Evolutionary conservation across 2,888 invertebrate species (phyloP), one percentile per base, ranked within the genome.

Genomic region (Oligia fasciuncula): DNA sequence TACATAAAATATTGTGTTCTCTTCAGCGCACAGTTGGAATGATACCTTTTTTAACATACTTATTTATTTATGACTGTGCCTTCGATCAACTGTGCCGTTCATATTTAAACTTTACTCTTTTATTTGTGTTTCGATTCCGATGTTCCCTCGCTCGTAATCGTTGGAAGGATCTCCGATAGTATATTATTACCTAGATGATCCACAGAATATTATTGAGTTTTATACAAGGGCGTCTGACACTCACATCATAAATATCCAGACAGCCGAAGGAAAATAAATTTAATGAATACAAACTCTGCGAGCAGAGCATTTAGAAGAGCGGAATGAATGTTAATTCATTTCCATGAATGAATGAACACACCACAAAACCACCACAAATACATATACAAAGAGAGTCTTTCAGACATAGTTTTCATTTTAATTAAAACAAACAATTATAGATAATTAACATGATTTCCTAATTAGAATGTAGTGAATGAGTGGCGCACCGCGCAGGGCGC

Each of bases 51-150:
- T 60, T n/a, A 43, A 35, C 46, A n/a, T 14, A 29, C 29, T 29
- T 29, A 49, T 49, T 35, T 75, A 74, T 79, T 77, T 80, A 72
- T 77, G 72, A 67, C 72, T 71, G 62, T 81, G 63, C 80, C 73
- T n/a, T n/a, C n/a, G n/a, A n/a, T n/a, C n/a, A n/a, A 67, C 72
- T 71, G 62, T 81, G 63, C 80, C 73, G 81, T 87, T 88, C 85
- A 88, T 87, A 88, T 84, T 76, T 75, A 66, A 78, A 82, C 76
- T 88, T 89, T 85, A 86, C 88, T 90, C 9, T 70, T 54, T 70
- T 54, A 89, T 89, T 91, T 89, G 76, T 83, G 76, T 83, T 79
- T 80, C 79, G 79, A 77, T 85, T 82, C 81, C 79, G 74, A 75
- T 81, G 76, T 76, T 77, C 78, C 68, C 68, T 62, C 63, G 84